Evolutionary conservation across 2,888 invertebrate genomes (phyloP), one percentile per base, ranked within the genome.

Genomic region (Lasius fuliginosus): DNA sequence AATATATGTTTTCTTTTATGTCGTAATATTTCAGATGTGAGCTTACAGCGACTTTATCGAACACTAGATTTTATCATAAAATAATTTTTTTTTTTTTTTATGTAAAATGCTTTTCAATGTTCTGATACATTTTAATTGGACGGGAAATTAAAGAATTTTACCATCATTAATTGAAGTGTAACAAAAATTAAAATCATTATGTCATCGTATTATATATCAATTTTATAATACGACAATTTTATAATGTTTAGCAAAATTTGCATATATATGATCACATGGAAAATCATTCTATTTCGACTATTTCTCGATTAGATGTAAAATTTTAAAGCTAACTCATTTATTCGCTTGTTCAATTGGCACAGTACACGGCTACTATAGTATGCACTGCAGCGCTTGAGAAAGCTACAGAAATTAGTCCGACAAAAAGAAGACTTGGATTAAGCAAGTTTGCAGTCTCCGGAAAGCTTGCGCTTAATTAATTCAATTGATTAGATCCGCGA

Each of bases 401-500:
- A 71, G 18, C 46, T 46, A 9, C 12, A 36, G 58, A 36, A 73
- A 71, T 73, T 73, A 46, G 33, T 42, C 8, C 23, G 30, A 33
- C 12, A 58, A 27, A 27, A 42, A 36, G 8, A 42, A 46, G 33
- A 79, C 56, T 58, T 58, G 30, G 58, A 79, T 71, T 60, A 58
- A 73, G 36, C 60, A 79, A 79, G 33, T 49, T 60, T 36, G 36
- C 46, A n/a, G 46, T 49, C 46, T 73, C 33, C 18, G 23, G 40
- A 36, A 58, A 23, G 73, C 69, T 71, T 60, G 40, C 36, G 36
- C 33, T 73, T 60, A 30, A 79, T 79, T 60, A 71, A 79, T 79
- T 60, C 2, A 23, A 73, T 71, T 69, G 58, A 69, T 71, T 79
- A 60, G 8, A 60, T 73, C 18, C 73, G 49, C 49, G 79, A 71